Percentiles rank a stretch among this genome's conserved stretches.
Evolutionary conservation across 2,797 vertebrate species (phyloP).

Genomic region (Spea hammondii): DNA sequence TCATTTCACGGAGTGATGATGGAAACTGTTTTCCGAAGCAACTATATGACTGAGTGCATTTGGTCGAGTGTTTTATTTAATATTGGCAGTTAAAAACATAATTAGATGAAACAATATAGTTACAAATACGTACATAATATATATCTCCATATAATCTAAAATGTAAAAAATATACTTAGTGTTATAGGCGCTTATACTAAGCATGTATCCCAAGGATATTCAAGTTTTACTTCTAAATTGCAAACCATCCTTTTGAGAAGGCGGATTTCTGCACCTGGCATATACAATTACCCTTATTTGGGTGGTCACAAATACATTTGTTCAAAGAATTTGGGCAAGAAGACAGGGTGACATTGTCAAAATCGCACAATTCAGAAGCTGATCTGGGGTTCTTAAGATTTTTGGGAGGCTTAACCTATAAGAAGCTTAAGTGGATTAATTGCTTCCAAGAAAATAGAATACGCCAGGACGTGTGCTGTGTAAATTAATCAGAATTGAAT

Average conservation of each 20-base stretch:
- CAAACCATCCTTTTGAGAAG: conserved; percentile 12
- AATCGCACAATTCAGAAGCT: conserved; percentile 43
- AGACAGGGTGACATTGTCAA: conserved; percentile 47
- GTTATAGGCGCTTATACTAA: too few species aligned
- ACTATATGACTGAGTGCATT: too few species aligned
- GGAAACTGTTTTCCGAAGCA: too few species aligned
- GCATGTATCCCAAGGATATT: background rate
- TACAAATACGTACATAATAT: too few species aligned
- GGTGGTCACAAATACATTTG: conserved; percentile 48
- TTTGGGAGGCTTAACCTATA: conserved; percentile 47
- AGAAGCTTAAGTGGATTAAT: conserved; percentile 47
- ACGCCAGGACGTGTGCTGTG: conserved; percentile 48
- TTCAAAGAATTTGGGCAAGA: conserved; percentile 30
- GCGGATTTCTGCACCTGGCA: conserved; percentile 34
- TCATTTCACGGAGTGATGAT: too few species aligned
- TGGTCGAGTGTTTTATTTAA: too few species aligned
- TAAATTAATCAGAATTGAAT: conserved; percentile 37
- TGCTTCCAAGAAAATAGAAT: conserved; percentile 47
- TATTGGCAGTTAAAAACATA: too few species aligned
- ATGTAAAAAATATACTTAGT: too few species aligned
- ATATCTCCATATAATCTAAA: too few species aligned
- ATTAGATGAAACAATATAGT: too few species aligned
- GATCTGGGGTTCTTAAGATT: conserved; percentile 51
- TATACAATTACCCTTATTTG: conserved; percentile 45
- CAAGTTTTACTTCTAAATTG: conserved; percentile 26